Conservation (phyloP, 1,140 invertebrate species). For the Tetraneura akinire region DNA sequence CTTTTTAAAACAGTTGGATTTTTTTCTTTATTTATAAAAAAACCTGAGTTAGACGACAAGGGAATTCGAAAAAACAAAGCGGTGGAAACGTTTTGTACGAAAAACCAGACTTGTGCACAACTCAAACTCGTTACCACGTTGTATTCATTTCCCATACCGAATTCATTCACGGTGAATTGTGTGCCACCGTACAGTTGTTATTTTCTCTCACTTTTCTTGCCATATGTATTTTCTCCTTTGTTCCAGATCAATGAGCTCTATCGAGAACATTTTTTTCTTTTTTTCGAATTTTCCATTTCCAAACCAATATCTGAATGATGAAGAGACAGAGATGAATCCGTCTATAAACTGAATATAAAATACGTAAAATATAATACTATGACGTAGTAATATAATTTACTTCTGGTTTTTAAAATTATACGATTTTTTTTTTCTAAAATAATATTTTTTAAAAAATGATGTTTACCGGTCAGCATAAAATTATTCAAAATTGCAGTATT, state of each 20-base stretch:
- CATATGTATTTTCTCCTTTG: neutral
- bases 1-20: no score
- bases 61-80: slow-evolving; percentile 3
- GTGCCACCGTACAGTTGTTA: neutral
- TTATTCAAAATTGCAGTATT: no score
- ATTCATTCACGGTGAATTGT: slow-evolving; percentile 19
- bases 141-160: slow-evolving; percentile 19
- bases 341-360: neutral
- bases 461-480: no score
- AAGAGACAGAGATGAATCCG: neutral
- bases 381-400: no score
- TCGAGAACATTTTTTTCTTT: slow-evolving; percentile 4
- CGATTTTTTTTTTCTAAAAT: neutral
- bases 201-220: neutral
- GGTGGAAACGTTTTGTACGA: neutral
- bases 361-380: neutral
- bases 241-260: slow-evolving; percentile 36
- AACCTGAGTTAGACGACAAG: neutral
- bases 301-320: neutral
- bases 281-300: neutral
- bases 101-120: neutral
- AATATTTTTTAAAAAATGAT: no score
- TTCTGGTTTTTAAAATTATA: no score
- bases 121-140: neutral
- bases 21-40: slow-evolving; percentile 1